Evolutionary conservation across 1,140 invertebrate species (phyloP).

Genomic region (Laupala kohalensis): DNA sequence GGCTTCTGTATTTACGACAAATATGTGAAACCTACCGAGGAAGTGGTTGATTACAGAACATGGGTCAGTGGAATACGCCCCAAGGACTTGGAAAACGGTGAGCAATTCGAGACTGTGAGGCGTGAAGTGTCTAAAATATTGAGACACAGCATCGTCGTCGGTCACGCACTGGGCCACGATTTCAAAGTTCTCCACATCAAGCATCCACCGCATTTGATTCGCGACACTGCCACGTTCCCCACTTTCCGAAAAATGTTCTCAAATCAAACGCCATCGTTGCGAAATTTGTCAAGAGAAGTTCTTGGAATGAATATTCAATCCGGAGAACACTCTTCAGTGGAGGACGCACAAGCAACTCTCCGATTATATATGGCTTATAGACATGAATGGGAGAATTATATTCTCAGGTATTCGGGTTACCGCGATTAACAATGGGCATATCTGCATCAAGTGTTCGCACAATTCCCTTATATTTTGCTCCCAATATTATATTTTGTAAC

Average conservation of each 20-base stretch:
- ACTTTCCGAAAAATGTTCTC: slow-evolving; percentile 50
- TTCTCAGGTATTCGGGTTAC: no score
- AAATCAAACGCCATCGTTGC: slow-evolving; percentile 65
- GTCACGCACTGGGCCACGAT: slow-evolving; percentile 81
- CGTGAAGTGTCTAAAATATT: slow-evolving; percentile 68
- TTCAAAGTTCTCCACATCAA: slow-evolving; percentile 66
- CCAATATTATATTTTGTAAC: no score
- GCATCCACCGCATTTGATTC: slow-evolving; percentile 59
- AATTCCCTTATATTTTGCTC: no score
- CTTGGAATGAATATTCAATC: slow-evolving; percentile 69
- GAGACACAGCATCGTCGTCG: slow-evolving; percentile 62
- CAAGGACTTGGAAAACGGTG: slow-evolving; percentile 50
- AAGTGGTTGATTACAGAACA: slow-evolving; percentile 74
- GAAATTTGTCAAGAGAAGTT: slow-evolving; percentile 57
- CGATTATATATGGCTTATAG: slow-evolving; percentile 63
- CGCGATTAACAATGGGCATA: no score
- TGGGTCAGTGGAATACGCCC: slow-evolving; percentile 73
- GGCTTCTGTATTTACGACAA: slow-evolving; percentile 83
- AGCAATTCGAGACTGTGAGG: slow-evolving; percentile 60
- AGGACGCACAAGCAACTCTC: slow-evolving; percentile 74
- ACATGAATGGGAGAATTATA: slow-evolving; percentile 51
- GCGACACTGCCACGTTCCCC: slow-evolving; percentile 68
- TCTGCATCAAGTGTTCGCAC: no score
- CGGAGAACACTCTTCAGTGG: slow-evolving; percentile 81
- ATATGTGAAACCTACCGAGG: slow-evolving; percentile 69